Evolutionary conservation across 53 echinoderm and acorn worm genomes (phyloP).

Genomic region (Temnopleurus reevesii): DNA sequence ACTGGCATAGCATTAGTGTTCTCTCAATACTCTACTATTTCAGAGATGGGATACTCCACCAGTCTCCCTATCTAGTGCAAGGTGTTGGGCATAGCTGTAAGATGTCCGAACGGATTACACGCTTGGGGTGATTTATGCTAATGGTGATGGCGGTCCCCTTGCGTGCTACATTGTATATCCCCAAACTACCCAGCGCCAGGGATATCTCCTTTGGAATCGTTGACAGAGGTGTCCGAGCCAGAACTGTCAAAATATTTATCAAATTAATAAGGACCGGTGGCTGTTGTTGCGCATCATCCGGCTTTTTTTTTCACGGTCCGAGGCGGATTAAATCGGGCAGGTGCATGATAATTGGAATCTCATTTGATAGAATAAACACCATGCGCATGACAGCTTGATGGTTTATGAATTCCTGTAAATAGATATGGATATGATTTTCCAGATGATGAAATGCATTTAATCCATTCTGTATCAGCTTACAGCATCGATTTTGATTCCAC

Average conservation of each 20-base stretch:
- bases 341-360: slow-evolving; percentile 25
- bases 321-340: neutral
- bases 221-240: neutral
- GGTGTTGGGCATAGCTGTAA: slow-evolving; percentile 7
- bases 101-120: slow-evolving; percentile 6
- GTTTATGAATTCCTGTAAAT: neutral
- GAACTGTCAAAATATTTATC: slow-evolving; percentile 22
- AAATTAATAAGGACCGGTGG: slow-evolving; percentile 20
- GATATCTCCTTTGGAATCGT: neutral
- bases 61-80: neutral
- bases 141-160: neutral
- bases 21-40: neutral
- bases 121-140: slow-evolving; percentile 30
- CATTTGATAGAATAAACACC: neutral
- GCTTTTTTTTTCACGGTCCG: neutral
- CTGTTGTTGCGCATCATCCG: neutral
- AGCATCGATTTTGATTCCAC: too few relatives aligned
- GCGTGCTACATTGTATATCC: neutral
- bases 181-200: neutral
- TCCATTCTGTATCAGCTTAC: too few relatives aligned
- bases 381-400: neutral
- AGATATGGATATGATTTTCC: too few relatives aligned
- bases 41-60: slow-evolving; percentile 8
- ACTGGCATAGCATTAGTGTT: slow-evolving; percentile 5
- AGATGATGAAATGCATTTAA: too few relatives aligned